Evolutionary conservation across 1,140 invertebrate genomes (phyloP).

Genomic region (Pogonomyrmex barbatus): DNA sequence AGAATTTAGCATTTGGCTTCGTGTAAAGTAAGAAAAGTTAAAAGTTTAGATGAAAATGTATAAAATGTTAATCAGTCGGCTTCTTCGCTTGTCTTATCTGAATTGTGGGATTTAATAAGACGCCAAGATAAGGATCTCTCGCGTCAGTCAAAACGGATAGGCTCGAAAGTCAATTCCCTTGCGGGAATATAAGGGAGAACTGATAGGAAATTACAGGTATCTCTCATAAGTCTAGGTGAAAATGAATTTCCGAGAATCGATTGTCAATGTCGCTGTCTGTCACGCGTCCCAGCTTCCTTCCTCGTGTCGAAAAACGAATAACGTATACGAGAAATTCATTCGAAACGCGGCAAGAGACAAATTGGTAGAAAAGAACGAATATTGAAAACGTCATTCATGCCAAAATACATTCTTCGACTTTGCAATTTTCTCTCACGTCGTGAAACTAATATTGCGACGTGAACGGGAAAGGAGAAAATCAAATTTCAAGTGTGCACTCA

Average conservation of each 20-base stretch:
- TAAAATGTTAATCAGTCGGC: conserved; percentile 25
- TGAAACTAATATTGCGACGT: conserved; percentile 1
- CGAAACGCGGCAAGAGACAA: conserved; percentile 49
- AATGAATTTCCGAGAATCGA: conserved; percentile 57
- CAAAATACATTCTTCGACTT: conserved; percentile 46
- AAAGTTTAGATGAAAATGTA: conserved; percentile 48
- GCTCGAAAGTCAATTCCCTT: conserved; percentile 10
- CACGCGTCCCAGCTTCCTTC: conserved; percentile 41
- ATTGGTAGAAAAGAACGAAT: conserved; percentile 64
- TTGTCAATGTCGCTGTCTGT: conserved; percentile 59
- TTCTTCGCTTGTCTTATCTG: background rate
- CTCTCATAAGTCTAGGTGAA: conserved; percentile 45
- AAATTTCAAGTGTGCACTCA: background rate
- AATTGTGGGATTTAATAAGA: conserved; percentile 5
- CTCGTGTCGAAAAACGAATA: conserved; percentile 48
- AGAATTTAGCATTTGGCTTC: conserved; percentile 33
- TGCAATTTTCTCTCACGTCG: conserved; percentile 34
- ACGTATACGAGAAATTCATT: conserved; percentile 37
- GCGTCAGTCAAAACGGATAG: conserved; percentile 12
- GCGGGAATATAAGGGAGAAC: background rate
- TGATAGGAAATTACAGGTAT: conserved; percentile 51
- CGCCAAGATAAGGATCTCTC: background rate
- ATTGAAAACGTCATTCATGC: conserved; percentile 40
- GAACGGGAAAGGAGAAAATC: background rate
- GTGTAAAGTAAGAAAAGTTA: conserved; percentile 41